phyloP scores from a whole-genome alignment of 2,888 invertebrate genomes.

The Cataglyphis rosenhaueri region DNA sequence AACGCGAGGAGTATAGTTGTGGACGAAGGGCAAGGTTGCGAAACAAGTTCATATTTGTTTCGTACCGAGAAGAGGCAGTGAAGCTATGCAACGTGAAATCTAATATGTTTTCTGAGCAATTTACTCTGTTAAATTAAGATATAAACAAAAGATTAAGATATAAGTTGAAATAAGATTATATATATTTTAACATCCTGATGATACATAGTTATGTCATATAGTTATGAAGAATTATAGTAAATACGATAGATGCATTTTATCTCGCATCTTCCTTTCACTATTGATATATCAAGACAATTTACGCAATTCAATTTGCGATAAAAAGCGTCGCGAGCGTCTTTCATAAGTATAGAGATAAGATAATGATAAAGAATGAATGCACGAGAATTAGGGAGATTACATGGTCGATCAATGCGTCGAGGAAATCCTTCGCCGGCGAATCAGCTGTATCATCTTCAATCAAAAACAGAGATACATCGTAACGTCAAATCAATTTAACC shows the following conservation, averaged over 20 bases:
- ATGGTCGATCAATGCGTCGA: constrained; percentile 21
- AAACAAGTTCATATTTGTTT: background rate
- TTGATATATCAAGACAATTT: constrained; percentile 30
- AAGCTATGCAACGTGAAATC: background rate
- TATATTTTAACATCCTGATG: background rate
- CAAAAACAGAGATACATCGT: constrained; percentile 9
- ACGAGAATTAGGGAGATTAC: constrained; percentile 23
- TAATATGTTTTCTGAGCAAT: background rate
- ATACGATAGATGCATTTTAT: background rate
- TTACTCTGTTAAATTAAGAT: background rate
- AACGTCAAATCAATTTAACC: constrained; percentile 34
- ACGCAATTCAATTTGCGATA: constrained; percentile 37
- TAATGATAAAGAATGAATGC: constrained; percentile 45
- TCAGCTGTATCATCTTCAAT: constrained; percentile 34
- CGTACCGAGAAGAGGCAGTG: background rate
- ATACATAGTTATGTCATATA: background rate
- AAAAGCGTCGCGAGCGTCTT: constrained; percentile 23
- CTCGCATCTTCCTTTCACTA: background rate
- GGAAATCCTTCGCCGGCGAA: constrained; percentile 1
- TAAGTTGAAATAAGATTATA: background rate
- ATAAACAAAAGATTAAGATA: background rate
- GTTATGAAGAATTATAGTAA: background rate
- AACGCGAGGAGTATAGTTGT: background rate
- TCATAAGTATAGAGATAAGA: constrained; percentile 19
- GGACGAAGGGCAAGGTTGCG: background rate